phyloP scores from a whole-genome alignment of 2,797 vertebrate genomes.

The Oreonectes daqikongensis region DNA sequence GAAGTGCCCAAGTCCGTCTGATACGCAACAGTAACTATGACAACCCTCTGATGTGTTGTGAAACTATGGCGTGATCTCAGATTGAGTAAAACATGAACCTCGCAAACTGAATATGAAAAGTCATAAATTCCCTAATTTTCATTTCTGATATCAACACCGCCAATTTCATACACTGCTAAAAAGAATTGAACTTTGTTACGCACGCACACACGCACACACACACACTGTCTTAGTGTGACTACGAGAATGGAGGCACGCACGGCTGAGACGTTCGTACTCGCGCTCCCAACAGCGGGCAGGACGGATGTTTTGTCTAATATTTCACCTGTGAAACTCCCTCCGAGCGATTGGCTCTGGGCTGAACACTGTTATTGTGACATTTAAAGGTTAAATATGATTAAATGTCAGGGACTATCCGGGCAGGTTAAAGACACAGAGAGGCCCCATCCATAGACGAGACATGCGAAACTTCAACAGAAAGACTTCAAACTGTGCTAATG shows the following conservation, averaged over 20 bases:
- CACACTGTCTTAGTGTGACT: neutral
- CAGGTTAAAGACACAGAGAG: constrained; percentile 63
- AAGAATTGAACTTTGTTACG: neutral
- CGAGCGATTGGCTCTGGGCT: constrained; percentile 59
- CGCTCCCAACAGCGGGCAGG: constrained; percentile 39
- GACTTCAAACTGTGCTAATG: constrained; percentile 56
- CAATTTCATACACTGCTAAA: constrained; percentile 39
- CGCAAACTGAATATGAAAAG: constrained; percentile 34
- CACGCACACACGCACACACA: too few relatives aligned
- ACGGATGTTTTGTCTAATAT: constrained; percentile 61
- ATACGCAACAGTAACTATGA: neutral
- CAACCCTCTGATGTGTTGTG: constrained; percentile 24
- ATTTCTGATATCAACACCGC: constrained; percentile 48
- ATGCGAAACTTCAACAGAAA: constrained; percentile 71
- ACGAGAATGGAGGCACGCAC: neutral
- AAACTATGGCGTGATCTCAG: constrained; percentile 52
- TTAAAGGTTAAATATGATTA: constrained; percentile 75
- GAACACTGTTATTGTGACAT: constrained; percentile 76
- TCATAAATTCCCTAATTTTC: constrained; percentile 54
- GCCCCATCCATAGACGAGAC: constrained; percentile 70
- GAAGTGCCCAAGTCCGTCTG: neutral
- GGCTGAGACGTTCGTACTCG: neutral
- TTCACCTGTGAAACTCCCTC: constrained; percentile 63
- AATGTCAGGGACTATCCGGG: constrained; percentile 76
- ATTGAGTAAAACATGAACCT: constrained; percentile 51